These are phyloP conservation scores for Zoanthus gigantus DNA, from an alignment of 92 coral and sea anemone genomes.

Conservation along the genomic window DNA sequence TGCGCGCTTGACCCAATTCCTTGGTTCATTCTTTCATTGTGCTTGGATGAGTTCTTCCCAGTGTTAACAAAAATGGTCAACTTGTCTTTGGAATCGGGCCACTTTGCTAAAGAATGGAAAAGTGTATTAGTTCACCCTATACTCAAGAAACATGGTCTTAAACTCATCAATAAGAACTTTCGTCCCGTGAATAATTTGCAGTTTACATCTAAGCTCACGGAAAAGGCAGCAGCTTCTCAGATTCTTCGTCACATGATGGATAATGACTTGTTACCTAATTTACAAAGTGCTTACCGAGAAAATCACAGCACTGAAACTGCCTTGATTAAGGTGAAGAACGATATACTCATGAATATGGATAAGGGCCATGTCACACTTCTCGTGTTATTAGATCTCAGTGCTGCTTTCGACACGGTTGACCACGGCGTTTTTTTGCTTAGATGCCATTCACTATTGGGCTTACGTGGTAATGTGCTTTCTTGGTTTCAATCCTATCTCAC, in stretches of 20 bases:
- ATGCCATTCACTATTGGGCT: no score
- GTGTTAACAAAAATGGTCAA: neutral
- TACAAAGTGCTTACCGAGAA: no score
- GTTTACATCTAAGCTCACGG: neutral
- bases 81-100: neutral
- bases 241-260: conserved; percentile 33
- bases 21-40: neutral
- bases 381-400: no score
- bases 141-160: neutral
- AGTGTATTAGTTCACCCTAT: neutral
- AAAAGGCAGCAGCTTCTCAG: conserved; percentile 34
- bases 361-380: no score
- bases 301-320: no score
- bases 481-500: no score
- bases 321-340: no score
- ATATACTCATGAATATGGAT: no score
- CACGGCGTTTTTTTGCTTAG: no score
- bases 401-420: no score
- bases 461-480: no score
- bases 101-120: neutral
- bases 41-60: neutral
- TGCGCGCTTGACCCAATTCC: neutral
- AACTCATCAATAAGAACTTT: neutral
- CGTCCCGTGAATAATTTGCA: neutral
- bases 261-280: neutral